Conservation (phyloP, 2,888 invertebrate genomes). For the Cephus rjabovi region DNA sequence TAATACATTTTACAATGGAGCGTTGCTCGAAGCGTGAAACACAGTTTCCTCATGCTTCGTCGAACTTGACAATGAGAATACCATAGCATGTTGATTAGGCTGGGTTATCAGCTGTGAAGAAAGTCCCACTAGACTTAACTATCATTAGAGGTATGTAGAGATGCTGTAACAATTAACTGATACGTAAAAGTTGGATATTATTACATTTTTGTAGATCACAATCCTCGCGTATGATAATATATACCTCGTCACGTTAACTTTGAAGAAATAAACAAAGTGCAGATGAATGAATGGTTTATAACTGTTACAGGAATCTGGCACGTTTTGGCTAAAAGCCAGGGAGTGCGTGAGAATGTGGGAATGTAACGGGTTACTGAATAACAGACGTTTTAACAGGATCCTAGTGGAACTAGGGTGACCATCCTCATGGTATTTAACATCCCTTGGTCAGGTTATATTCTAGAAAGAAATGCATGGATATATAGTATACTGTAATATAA, state of each 20-base stretch:
- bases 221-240: background rate
- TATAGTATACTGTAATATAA: background rate
- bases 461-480: slow-evolving; percentile 5
- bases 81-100: slow-evolving; percentile 44
- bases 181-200: background rate
- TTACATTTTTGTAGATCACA: background rate
- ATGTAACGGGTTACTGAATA: background rate
- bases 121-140: background rate
- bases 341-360: background rate
- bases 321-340: background rate
- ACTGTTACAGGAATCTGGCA: background rate
- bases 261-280: background rate
- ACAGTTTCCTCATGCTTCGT: slow-evolving; percentile 39
- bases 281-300: background rate
- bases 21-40: background rate
- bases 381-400: background rate
- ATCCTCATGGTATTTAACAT: background rate
- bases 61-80: slow-evolving; percentile 25
- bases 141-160: background rate
- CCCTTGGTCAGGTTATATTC: background rate
- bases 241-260: background rate
- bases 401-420: background rate
- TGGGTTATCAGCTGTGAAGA: background rate
- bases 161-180: background rate
- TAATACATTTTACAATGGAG: background rate